Conservation (phyloP, 2,797 vertebrate genomes). For the Zenarchopterus dispar region DNA sequence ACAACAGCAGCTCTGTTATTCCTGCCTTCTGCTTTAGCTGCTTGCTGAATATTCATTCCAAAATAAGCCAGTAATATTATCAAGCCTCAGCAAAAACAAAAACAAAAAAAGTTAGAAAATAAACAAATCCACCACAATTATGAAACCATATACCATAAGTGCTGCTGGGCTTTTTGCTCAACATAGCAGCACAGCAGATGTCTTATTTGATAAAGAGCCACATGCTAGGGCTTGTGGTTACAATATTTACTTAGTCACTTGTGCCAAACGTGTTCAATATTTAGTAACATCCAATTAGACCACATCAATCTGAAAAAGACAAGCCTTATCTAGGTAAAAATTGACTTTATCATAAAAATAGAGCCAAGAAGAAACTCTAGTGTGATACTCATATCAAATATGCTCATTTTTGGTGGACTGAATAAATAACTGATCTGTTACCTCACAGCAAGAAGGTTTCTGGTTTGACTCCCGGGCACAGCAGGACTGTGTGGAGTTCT, state of each 20-base stretch:
- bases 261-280: not conserved
- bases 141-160: constrained; percentile 1
- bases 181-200: constrained; percentile 29
- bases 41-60: constrained; percentile 27
- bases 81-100: constrained; percentile 38
- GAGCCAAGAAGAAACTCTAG: too few relatives aligned
- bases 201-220: constrained; percentile 9
- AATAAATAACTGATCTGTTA: too few relatives aligned
- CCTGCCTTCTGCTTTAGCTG: constrained; percentile 26
- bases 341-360: too few relatives aligned
- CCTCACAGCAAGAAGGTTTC: too few relatives aligned
- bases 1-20: constrained; percentile 55
- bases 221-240: constrained; percentile 4
- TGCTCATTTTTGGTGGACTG: too few relatives aligned
- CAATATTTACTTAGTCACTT: not conserved
- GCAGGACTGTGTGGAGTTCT: too few relatives aligned
- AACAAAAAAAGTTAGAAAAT: not conserved
- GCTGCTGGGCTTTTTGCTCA: constrained; percentile 24
- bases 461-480: too few relatives aligned
- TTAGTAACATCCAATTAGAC: too few relatives aligned
- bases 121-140: too few relatives aligned
- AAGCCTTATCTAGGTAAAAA: too few relatives aligned
- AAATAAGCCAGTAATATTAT: constrained; percentile 31
- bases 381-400: too few relatives aligned
- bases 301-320: too few relatives aligned